These are phyloP conservation scores for Euschistus heros DNA, from an alignment of 1,140 invertebrate species.

Conservation along the genomic window DNA sequence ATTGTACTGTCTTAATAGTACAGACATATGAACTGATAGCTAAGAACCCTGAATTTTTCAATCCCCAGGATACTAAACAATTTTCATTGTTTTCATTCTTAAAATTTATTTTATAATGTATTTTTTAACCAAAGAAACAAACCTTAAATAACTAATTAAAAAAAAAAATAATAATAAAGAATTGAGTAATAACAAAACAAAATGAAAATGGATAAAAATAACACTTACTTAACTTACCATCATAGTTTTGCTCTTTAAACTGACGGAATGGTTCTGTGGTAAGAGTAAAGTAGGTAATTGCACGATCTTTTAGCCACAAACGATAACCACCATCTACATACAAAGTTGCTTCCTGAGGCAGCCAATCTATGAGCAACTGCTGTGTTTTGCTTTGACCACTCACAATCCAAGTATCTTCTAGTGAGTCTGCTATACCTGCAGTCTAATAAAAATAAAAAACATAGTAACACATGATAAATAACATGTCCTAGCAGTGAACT, in stretches of 20 bases:
- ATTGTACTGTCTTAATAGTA: too few species aligned
- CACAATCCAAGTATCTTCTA: slow-evolving; percentile 90
- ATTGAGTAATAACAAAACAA: too few species aligned
- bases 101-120: too few species aligned
- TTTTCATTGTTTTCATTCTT: too few species aligned
- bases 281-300: slow-evolving; percentile 78
- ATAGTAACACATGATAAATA: neutral
- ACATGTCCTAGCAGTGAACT: neutral
- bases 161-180: too few species aligned
- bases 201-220: too few species aligned
- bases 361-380: slow-evolving; percentile 55
- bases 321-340: slow-evolving; percentile 80
- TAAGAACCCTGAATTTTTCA: too few species aligned
- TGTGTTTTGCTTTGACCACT: slow-evolving; percentile 77
- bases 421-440: slow-evolving; percentile 55
- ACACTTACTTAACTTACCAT: slow-evolving; percentile 5
- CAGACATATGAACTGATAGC: too few species aligned
- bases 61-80: too few species aligned
- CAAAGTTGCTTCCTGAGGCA: slow-evolving; percentile 55
- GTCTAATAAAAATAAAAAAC: slow-evolving; percentile 38
- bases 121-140: too few species aligned
- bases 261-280: slow-evolving; percentile 56
- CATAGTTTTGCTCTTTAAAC: neutral
- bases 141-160: too few species aligned
- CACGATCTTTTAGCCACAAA: slow-evolving; percentile 64